phyloP scores from a whole-genome alignment of 2,113 vertebrate genomes.

The Bubo bubo region DNA sequence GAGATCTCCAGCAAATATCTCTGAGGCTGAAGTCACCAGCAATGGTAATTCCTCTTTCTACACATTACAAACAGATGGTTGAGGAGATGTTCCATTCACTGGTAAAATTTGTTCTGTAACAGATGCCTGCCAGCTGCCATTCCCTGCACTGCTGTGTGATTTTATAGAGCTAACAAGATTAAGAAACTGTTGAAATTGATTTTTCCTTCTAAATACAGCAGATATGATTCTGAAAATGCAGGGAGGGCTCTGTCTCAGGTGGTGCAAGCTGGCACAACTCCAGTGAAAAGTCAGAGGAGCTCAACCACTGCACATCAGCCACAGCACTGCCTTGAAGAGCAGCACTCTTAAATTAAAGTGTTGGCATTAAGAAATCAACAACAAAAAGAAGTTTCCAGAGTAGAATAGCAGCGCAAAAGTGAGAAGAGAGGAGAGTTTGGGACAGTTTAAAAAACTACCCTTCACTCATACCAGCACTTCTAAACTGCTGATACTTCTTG shows the following conservation, averaged over 20 bases:
- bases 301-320: not conserved
- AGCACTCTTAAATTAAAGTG: not conserved
- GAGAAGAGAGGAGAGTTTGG: not conserved
- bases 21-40: conserved; percentile 49
- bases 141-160: conserved; percentile 42
- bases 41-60: conserved; percentile 51
- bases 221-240: conserved; percentile 48
- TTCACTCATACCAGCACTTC: not conserved
- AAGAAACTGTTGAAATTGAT: conserved; percentile 63
- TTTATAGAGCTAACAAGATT: conserved; percentile 63
- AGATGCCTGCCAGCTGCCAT: conserved; percentile 70
- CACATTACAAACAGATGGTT: conserved; percentile 60
- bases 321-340: not conserved
- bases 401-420: not conserved
- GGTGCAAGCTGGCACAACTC: not conserved
- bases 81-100: conserved; percentile 64
- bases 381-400: conserved; percentile 7
- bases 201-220: conserved; percentile 65
- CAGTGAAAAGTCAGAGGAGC: not conserved
- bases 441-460: conserved; percentile 10
- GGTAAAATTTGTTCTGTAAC: conserved; percentile 59
- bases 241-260: conserved; percentile 17
- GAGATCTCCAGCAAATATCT: conserved; percentile 50
- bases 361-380: not conserved
- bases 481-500: conserved; percentile 9